Evolutionary conservation across 2,888 invertebrate species (phyloP), one percentile per base, ranked within the genome.

Genomic region (Phyto melanocephala): DNA sequence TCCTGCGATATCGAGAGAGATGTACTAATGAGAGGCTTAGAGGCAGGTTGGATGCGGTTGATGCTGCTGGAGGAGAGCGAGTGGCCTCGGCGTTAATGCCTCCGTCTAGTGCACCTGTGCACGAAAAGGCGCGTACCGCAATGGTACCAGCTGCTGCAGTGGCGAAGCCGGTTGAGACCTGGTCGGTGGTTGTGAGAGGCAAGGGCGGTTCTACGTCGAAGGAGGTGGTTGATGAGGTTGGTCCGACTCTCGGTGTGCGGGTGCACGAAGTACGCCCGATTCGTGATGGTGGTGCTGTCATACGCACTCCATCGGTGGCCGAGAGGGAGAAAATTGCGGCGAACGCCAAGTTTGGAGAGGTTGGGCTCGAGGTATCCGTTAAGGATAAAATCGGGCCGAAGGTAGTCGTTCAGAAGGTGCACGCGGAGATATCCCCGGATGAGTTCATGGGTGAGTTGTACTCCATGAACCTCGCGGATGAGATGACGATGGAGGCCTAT

Each of bases 271-370:
- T 67, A 1, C 54, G 45, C 22, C 47, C 67, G 8, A 42, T 81
- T 1, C 24, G 47, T 10, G 45, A 58, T 8, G 84, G 84, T 11
- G 58, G 80, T 1, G 80, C 71, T 1, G 28, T 80, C 1, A 80
- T 82, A 24, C 62, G 82, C 11, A 80, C 84, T 0, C 81, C 70
- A 1, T 83, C 15, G 8, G n/a, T n/a, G n/a, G n/a, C n/a, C 33
- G 83, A 83, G 11, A 24, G 72, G 0, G 17, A 54, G n/a, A 82
- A 74, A 17, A 58, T 84, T 7, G 80, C 68, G 8, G 54, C n/a
- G 0, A 82, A 77, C 50, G 7, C 20, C 8, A 83, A 78, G 78
- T 85, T 85, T 20, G 28, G 11, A 11, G 75, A 78, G 13, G 62
- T 80, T 2, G 78, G 81, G 0, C 28, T 75, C 0, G 60, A 75